Conservation (phyloP, 2,888 invertebrate genomes). For the Argyresthia albistria region DNA sequence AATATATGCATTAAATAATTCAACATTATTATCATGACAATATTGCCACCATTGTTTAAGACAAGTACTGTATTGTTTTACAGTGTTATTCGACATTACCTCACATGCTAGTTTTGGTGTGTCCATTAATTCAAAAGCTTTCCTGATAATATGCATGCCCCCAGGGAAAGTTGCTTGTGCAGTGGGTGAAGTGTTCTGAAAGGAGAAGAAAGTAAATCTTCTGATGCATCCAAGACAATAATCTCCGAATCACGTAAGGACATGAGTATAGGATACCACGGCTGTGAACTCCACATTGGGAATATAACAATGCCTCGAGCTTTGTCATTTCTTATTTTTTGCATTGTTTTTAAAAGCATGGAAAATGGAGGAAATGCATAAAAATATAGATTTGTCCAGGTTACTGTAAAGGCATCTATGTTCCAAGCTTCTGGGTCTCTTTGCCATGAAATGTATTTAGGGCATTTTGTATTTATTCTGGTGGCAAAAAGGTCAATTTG, state of each 20-base stretch:
- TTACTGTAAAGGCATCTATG: not conserved
- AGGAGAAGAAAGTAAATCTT: slow-evolving; percentile 9
- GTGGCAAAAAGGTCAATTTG: not conserved
- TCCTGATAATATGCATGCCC: slow-evolving; percentile 9
- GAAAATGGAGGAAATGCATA: slow-evolving; percentile 13
- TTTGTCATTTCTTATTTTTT: slow-evolving; percentile 10
- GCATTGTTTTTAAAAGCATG: slow-evolving; percentile 7
- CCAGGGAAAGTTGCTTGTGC: slow-evolving; percentile 4
- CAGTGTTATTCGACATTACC: slow-evolving; percentile 10
- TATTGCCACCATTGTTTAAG: slow-evolving; percentile 11
- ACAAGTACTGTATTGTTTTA: slow-evolving; percentile 9
- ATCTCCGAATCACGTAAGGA: not conserved
- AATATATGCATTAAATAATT: not conserved
- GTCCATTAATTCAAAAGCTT: slow-evolving; percentile 5
- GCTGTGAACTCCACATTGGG: not conserved
- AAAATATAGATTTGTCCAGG: slow-evolving; percentile 3
- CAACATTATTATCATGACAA: slow-evolving; percentile 3
- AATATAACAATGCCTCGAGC: slow-evolving; percentile 9
- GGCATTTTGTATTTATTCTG: not conserved
- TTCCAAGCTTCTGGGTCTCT: not conserved
- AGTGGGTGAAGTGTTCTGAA: slow-evolving; percentile 12
- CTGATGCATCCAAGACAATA: slow-evolving; percentile 7
- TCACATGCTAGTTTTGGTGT: slow-evolving; percentile 8
- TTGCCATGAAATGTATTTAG: not conserved
- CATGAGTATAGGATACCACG: not conserved